Conservation (phyloP, 2,888 invertebrate genomes). For the Lycaena phlaeas region DNA sequence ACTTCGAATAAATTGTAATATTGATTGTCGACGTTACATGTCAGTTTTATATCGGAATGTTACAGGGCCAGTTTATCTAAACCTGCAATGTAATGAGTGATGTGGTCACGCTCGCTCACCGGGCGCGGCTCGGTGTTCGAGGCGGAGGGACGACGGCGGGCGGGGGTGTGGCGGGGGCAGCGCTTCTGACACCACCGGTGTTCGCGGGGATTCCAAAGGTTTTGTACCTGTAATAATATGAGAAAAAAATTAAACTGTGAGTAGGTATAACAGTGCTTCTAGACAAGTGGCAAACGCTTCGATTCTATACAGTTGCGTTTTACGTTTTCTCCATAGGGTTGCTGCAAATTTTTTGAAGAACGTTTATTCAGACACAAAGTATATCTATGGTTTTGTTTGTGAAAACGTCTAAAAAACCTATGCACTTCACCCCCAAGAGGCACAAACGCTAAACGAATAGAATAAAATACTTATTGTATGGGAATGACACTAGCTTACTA, state of each 20-base stretch:
- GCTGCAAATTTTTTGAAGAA: too few relatives aligned
- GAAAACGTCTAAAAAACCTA: too few relatives aligned
- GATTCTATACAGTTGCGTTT: too few relatives aligned
- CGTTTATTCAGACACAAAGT: too few relatives aligned
- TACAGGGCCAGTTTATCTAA: constrained; percentile 32
- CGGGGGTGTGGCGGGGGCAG: constrained; percentile 60
- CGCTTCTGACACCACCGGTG: constrained; percentile 76
- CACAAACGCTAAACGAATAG: too few relatives aligned
- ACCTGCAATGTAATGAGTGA: constrained; percentile 53
- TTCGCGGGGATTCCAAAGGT: constrained; percentile 89
- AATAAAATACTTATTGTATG: too few relatives aligned
- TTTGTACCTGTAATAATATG: constrained; percentile 70
- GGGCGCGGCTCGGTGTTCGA: constrained; percentile 72
- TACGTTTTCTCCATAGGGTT: too few relatives aligned
- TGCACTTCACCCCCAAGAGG: too few relatives aligned
- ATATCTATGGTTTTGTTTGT: too few relatives aligned
- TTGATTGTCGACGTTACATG: constrained; percentile 14
- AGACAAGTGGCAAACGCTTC: too few relatives aligned
- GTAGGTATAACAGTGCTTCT: constrained; percentile 3
- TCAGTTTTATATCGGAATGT: constrained; percentile 40
- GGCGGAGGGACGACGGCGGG: constrained; percentile 63
- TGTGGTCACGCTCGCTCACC: constrained; percentile 69
- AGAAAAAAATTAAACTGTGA: neutral
- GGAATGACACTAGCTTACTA: too few relatives aligned
- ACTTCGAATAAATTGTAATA: constrained; percentile 10